A percentile compares a stretch with the other conserved stretches of the same genome.
Conservation (phyloP, 2,113 vertebrate species). For the Neoarius graeffei region DNA sequence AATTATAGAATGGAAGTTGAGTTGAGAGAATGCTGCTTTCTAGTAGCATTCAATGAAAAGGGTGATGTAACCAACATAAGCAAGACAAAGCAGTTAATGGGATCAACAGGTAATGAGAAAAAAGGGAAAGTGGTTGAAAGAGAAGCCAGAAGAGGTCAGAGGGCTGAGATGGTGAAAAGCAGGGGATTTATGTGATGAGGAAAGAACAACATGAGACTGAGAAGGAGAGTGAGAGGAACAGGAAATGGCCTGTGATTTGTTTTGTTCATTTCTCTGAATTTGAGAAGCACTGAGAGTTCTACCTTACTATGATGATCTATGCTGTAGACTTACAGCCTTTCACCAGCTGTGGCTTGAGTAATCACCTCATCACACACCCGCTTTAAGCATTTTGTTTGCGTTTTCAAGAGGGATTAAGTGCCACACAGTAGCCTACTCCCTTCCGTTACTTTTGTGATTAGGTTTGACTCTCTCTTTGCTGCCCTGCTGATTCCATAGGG, state of each 20-base stretch:
- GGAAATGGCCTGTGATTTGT: conserved; percentile 49
- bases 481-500: neutral
- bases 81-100: conserved; percentile 29
- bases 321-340: conserved; percentile 22
- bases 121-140: neutral
- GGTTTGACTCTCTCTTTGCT: neutral
- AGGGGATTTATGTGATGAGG: conserved; percentile 28
- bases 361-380: conserved; percentile 31
- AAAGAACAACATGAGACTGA: conserved; percentile 37
- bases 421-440: conserved; percentile 1
- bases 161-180: neutral
- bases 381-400: conserved; percentile 16
- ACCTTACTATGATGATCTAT: conserved; percentile 34
- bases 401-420: conserved; percentile 38
- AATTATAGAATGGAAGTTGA: conserved; percentile 53
- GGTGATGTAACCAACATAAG: neutral
- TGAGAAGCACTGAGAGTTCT: conserved; percentile 36
- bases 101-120: conserved; percentile 10
- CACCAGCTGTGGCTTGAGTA: conserved; percentile 27
- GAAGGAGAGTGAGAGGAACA: conserved; percentile 41
- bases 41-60: neutral
- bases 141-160: neutral
- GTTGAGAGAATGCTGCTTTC: conserved; percentile 13
- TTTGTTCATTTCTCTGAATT: conserved; percentile 22
- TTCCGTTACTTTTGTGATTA: conserved; percentile 6